Evolutionary conservation across 92 coral and sea anemone genomes (phyloP).

Genomic region (Bergia puertoricense): DNA sequence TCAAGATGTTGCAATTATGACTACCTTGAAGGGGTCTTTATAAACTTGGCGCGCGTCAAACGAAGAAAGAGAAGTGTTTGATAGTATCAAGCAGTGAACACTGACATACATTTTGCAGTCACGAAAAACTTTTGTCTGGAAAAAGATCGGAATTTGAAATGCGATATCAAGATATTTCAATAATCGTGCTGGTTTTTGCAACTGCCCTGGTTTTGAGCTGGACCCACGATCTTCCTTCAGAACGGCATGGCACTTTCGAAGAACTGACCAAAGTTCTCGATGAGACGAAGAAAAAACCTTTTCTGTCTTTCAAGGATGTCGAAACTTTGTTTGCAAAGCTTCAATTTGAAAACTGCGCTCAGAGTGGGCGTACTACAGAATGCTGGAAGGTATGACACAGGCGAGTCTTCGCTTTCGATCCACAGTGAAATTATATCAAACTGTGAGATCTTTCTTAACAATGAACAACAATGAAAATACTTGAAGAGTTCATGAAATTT

Average conservation of each 20-base stretch:
- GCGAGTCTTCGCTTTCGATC: no score
- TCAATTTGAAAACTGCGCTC: slow-evolving; percentile 28
- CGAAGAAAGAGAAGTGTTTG: not conserved
- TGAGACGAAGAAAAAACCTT: slow-evolving; percentile 8
- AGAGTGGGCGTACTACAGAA: not conserved
- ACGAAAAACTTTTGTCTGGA: not conserved
- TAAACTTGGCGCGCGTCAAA: not conserved
- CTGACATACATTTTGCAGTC: not conserved
- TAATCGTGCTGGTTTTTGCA: not conserved
- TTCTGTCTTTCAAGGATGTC: slow-evolving; percentile 18
- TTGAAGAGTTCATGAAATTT: not conserved
- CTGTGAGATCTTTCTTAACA: not conserved
- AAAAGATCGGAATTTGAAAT: not conserved
- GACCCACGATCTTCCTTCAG: slow-evolving; percentile 11
- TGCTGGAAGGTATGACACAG: slow-evolving; percentile 34
- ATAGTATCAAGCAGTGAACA: slow-evolving; percentile 15
- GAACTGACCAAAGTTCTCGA: slow-evolving; percentile 10
- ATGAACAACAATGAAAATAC: not conserved
- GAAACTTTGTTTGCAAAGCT: slow-evolving; percentile 18
- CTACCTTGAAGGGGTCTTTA: not conserved
- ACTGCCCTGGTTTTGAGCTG: not conserved
- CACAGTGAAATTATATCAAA: not conserved
- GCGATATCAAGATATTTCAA: not conserved
- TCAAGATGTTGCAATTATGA: not conserved
- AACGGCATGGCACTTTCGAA: slow-evolving; percentile 28